Percentiles rank a stretch among this genome's conserved stretches.
Conservation (phyloP, 2,888 invertebrate species). For the Ennomos fuscantarius region DNA sequence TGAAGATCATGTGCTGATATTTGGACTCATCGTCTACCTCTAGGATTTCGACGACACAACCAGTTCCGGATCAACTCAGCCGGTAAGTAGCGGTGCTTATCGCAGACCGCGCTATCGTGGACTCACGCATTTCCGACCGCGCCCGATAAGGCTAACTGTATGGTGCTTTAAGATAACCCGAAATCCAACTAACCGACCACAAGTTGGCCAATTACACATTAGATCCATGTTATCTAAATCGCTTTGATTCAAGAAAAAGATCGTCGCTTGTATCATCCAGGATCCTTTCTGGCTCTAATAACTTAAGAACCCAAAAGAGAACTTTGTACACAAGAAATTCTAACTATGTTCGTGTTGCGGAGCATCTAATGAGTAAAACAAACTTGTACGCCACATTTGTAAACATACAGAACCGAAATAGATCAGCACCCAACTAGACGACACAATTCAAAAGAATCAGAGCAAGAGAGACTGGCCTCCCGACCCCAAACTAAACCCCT, state of each 20-base stretch:
- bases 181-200: constrained; percentile 41
- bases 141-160: constrained; percentile 76
- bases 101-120: constrained; percentile 80
- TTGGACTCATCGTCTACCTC: constrained; percentile 59
- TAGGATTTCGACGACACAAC: constrained; percentile 80
- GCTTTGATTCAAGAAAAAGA: not conserved
- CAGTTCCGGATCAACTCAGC: constrained; percentile 83
- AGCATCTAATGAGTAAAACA: constrained; percentile 29
- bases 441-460: constrained; percentile 12
- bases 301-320: constrained; percentile 14
- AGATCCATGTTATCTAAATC: not conserved
- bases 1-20: constrained; percentile 80
- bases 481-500: constrained; percentile 12
- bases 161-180: constrained; percentile 58
- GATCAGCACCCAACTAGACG: constrained; percentile 19
- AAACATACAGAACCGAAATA: constrained; percentile 28
- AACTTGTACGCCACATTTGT: constrained; percentile 28
- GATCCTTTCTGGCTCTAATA: constrained; percentile 7
- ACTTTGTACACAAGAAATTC: constrained; percentile 13
- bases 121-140: constrained; percentile 85
- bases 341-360: constrained; percentile 16
- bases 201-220: constrained; percentile 1
- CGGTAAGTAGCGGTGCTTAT: constrained; percentile 84
- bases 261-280: not conserved
- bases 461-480: constrained; percentile 18